A percentile compares a stretch with the other conserved stretches of the same genome.
These are phyloP conservation scores for Neoaliturus tenellus DNA, from an alignment of 2,888 invertebrate species.

Conservation along the genomic window DNA sequence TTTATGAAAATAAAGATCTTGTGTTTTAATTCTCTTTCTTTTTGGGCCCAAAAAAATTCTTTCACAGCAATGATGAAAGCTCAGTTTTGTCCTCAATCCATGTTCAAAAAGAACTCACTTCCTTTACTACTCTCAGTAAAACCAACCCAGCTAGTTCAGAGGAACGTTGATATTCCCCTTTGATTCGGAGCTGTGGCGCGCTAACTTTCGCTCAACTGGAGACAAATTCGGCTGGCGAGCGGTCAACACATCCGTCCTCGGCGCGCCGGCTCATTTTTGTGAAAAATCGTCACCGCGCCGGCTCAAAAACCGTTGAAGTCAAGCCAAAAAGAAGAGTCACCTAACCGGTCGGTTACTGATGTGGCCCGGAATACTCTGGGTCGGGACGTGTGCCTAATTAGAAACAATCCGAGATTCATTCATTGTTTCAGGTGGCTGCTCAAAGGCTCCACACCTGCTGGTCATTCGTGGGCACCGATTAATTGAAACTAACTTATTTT, in stretches of 20 bases:
- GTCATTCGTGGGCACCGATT: neutral
- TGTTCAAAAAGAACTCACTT: no score
- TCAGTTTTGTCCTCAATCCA: no score
- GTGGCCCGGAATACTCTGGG: neutral
- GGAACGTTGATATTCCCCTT: neutral
- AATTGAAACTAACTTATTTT: neutral
- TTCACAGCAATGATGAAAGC: no score
- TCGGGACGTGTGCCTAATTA: slow-evolving; percentile 11
- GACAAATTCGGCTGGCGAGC: neutral
- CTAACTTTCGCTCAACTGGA: no score
- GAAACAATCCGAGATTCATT: slow-evolving; percentile 28
- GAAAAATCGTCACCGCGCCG: neutral
- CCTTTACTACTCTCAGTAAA: no score
- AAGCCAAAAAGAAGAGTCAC: neutral
- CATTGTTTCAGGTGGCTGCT: slow-evolving; percentile 36
- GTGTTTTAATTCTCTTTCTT: no score
- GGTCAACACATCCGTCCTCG: neutral
- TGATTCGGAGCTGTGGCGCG: neutral
- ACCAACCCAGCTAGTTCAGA: no score
- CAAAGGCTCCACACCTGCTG: slow-evolving; percentile 5
- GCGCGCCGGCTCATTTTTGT: neutral
- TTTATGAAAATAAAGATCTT: no score
- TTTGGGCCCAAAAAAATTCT: no score
- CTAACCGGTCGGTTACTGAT: neutral
- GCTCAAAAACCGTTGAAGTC: neutral